A percentile compares a stretch with the other conserved stretches of the same genome.
phyloP scores from a whole-genome alignment of 2,797 vertebrate species.

The Hapalemur alaotrensis region DNA sequence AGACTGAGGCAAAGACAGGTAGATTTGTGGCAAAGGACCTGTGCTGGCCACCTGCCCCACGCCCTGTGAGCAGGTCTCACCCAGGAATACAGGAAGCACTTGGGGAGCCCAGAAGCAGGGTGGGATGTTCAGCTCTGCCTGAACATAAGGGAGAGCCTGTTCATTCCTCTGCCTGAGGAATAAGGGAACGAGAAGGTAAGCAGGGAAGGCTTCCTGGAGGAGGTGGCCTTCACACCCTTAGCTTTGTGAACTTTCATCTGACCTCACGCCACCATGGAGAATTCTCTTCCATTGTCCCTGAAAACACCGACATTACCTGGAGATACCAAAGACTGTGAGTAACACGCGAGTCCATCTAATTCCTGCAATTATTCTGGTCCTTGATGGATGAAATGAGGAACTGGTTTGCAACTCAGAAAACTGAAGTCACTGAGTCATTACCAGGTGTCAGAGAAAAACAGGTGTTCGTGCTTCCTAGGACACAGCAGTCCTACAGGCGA shows the following conservation, averaged over 20 bases:
- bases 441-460: background rate
- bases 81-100: too few species aligned
- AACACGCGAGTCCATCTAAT: fast-evolving
- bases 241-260: background rate
- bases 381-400: background rate
- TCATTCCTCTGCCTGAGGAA: background rate
- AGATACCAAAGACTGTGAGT: too few species aligned
- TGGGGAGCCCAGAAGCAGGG: background rate
- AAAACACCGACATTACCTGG: fast-evolving
- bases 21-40: background rate
- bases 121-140: background rate
- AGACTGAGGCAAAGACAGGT: background rate
- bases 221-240: background rate
- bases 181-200: background rate
- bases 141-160: too few species aligned
- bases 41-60: background rate
- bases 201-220: background rate
- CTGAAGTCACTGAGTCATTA: slow-evolving; percentile 65
- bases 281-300: background rate
- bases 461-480: background rate
- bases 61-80: too few species aligned
- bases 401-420: slow-evolving; percentile 70
- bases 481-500: fast-evolving
- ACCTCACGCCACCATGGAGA: background rate
- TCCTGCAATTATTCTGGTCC: background rate